These are phyloP conservation scores for Trissolcus basalis DNA, from an alignment of 1,140 invertebrate species.

Conservation along the genomic window DNA sequence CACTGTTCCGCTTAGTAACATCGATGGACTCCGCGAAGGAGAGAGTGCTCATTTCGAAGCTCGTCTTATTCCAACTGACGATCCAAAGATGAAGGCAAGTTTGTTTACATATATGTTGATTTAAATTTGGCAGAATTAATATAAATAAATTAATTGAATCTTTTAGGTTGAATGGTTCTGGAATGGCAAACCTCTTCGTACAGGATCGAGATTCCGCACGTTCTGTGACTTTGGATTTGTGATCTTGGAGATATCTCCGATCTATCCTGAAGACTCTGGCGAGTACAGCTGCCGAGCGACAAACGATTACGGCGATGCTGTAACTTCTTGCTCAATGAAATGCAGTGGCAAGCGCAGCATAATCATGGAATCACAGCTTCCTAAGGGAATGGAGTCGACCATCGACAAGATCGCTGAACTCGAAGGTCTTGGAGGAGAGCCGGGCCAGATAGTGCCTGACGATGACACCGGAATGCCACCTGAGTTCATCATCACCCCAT, in stretches of 20 bases:
- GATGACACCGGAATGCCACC: slow-evolving; percentile 92
- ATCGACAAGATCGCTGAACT: slow-evolving; percentile 95
- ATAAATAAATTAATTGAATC: neutral
- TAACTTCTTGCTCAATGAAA: slow-evolving; percentile 93
- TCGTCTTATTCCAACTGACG: slow-evolving; percentile 92
- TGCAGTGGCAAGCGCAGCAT: slow-evolving; percentile 93
- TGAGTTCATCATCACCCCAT: slow-evolving; percentile 92
- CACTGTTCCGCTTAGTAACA: slow-evolving; percentile 90
- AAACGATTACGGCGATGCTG: slow-evolving; percentile 94
- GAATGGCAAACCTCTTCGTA: slow-evolving; percentile 92
- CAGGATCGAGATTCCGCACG: slow-evolving; percentile 92
- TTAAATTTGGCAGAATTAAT: too few relatives aligned
- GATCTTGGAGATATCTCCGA: slow-evolving; percentile 93
- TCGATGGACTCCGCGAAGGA: slow-evolving; percentile 89
- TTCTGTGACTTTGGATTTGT: slow-evolving; percentile 98
- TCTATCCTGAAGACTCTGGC: slow-evolving; percentile 95
- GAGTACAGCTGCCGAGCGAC: slow-evolving; percentile 94
- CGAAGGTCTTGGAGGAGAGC: slow-evolving; percentile 87
- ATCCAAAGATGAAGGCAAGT: slow-evolving; percentile 92
- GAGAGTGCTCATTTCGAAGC: slow-evolving; percentile 97
- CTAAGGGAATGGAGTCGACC: slow-evolving; percentile 93
- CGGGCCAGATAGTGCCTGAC: slow-evolving; percentile 80
- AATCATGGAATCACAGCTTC: slow-evolving; percentile 92
- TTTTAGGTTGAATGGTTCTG: slow-evolving; percentile 93
- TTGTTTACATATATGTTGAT: neutral